Evolutionary conservation across 2,888 invertebrate genomes (phyloP).

Genomic region (Celastrina argiolus): DNA sequence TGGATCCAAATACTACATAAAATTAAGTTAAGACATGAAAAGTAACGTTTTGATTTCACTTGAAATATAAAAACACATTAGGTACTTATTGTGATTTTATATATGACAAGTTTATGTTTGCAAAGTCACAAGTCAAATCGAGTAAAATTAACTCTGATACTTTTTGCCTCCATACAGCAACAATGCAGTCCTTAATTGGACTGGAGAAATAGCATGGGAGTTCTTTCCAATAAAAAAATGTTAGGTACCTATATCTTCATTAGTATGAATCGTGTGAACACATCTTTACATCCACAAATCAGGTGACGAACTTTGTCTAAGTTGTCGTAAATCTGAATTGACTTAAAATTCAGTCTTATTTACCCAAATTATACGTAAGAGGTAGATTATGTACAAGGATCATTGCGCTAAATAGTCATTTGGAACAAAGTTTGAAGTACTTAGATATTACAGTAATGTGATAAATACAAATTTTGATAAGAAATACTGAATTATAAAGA

Average conservation of each 20-base stretch:
- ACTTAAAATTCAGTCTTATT: constrained; percentile 77
- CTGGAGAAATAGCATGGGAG: background rate
- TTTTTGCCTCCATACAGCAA: background rate
- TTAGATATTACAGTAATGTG: background rate
- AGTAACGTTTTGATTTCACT: too few relatives aligned
- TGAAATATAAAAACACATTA: too few relatives aligned
- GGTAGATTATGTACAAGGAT: constrained; percentile 66
- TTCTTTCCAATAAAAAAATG: background rate
- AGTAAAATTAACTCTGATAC: background rate
- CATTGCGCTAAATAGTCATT: constrained; percentile 32
- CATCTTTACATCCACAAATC: constrained; percentile 6
- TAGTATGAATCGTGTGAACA: constrained; percentile 14
- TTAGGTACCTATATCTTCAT: background rate
- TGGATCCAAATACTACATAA: too few relatives aligned
- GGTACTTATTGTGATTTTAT: too few relatives aligned
- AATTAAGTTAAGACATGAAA: too few relatives aligned
- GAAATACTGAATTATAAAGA: too few relatives aligned
- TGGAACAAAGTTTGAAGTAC: background rate
- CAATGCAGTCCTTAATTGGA: background rate
- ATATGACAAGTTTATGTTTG: background rate
- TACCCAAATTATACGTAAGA: constrained; percentile 57
- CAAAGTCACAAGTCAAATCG: background rate
- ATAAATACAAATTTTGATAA: constrained; percentile 15
- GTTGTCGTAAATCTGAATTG: constrained; percentile 65
- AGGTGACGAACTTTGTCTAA: constrained; percentile 27